phyloP scores from a whole-genome alignment of 2,113 vertebrate genomes.

The Esox niger region DNA sequence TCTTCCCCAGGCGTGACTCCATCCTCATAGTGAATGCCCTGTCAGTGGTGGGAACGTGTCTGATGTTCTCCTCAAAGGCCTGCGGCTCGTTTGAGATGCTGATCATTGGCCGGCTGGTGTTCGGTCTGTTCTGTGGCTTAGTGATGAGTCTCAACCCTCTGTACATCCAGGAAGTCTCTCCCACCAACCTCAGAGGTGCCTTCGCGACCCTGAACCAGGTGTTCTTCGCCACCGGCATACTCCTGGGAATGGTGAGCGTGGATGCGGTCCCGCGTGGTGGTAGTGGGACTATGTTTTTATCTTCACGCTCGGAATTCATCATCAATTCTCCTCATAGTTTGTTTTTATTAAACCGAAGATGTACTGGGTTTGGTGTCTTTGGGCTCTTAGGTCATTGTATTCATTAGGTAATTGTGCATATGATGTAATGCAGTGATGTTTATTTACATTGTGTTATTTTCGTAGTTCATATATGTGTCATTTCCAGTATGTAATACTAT shows the following conservation, averaged over 20 bases:
- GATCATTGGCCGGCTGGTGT: constrained; percentile 73
- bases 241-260: constrained; percentile 73
- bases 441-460: too few species aligned
- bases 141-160: constrained; percentile 77
- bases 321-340: too few species aligned
- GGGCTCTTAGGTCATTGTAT: too few species aligned
- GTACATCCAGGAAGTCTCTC: constrained; percentile 78
- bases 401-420: too few species aligned
- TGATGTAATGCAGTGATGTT: too few species aligned
- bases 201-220: constrained; percentile 78
- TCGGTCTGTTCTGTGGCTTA: constrained; percentile 76
- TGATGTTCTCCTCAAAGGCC: constrained; percentile 72
- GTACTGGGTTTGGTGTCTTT: too few species aligned
- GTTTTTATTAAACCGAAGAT: too few species aligned
- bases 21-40: constrained; percentile 74
- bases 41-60: constrained; percentile 63
- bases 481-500: neutral
- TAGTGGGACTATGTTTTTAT: too few species aligned
- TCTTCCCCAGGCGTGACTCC: constrained; percentile 65
- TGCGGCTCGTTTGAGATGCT: constrained; percentile 70
- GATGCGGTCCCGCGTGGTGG: too few species aligned
- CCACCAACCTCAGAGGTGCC: constrained; percentile 72
- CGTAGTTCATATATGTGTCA: neutral
- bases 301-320: too few species aligned
- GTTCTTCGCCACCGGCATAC: constrained; percentile 69